Evolutionary conservation across 2,888 invertebrate species (phyloP).

Genomic region (Drosophila rellima): DNA sequence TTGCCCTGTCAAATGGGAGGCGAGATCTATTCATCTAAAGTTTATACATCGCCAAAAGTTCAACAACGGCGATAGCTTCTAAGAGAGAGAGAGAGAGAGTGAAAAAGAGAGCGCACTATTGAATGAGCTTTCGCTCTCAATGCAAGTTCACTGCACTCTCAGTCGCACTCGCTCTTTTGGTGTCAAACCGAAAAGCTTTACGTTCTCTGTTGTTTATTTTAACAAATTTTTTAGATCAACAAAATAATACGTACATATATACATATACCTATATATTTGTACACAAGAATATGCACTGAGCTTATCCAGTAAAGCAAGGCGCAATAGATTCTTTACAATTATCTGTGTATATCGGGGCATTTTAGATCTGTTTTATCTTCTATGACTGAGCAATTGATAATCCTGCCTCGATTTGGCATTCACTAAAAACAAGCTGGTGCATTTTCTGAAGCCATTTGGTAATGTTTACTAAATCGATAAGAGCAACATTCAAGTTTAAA

Average conservation of each 20-base stretch:
- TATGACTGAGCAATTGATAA: conserved; percentile 3
- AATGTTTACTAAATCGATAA: background rate
- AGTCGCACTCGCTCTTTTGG: conserved; percentile 1
- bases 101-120: conserved; percentile 12
- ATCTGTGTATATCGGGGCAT: background rate
- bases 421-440: background rate
- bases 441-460: background rate
- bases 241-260: conserved; percentile 5
- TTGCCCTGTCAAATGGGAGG: conserved; percentile 21
- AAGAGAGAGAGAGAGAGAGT: conserved; percentile 6
- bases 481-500: background rate
- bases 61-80: conserved; percentile 1
- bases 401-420: background rate
- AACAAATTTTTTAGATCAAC: conserved; percentile 51
- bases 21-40: conserved; percentile 64
- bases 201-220: conserved; percentile 36
- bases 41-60: conserved; percentile 62
- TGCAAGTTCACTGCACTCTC: conserved; percentile 21
- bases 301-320: conserved; percentile 20
- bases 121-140: conserved; percentile 45
- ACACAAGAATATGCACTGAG: background rate
- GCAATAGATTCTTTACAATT: conserved; percentile 19
- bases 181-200: conserved; percentile 46
- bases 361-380: conserved; percentile 1
- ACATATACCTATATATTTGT: background rate